Conservation (phyloP, 2,888 invertebrate genomes). For the Rhorus exstirpatorius region DNA sequence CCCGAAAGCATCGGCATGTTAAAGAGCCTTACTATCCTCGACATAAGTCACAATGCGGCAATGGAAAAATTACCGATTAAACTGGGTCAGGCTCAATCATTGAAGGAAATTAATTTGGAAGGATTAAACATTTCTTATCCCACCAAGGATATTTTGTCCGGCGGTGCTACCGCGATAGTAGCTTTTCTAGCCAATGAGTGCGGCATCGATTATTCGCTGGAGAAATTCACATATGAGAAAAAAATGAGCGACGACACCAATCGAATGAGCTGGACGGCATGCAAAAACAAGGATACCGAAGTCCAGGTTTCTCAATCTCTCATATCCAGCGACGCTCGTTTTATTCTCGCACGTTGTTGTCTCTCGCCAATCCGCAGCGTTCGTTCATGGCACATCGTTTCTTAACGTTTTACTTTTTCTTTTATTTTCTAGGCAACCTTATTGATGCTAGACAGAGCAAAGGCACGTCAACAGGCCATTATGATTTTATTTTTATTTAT, state of each 20-base stretch:
- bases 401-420: slow-evolving; percentile 71
- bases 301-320: slow-evolving; percentile 81
- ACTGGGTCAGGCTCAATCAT: slow-evolving; percentile 89
- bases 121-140: slow-evolving; percentile 89
- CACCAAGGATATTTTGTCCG: slow-evolving; percentile 87
- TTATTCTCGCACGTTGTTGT: slow-evolving; percentile 13
- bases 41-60: slow-evolving; percentile 88
- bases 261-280: not conserved
- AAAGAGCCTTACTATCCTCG: slow-evolving; percentile 88
- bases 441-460: slow-evolving; percentile 88
- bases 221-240: slow-evolving; percentile 83
- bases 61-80: slow-evolving; percentile 89
- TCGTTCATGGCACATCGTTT: no score
- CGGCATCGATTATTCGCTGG: slow-evolving; percentile 87
- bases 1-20: slow-evolving; percentile 90
- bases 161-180: slow-evolving; percentile 89
- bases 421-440: slow-evolving; percentile 88
- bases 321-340: not conserved
- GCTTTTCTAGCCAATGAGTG: slow-evolving; percentile 84
- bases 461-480: slow-evolving; percentile 87
- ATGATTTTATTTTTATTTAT: slow-evolving; percentile 80
- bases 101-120: slow-evolving; percentile 89
- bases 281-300: slow-evolving; percentile 77
- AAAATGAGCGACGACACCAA: slow-evolving; percentile 75
- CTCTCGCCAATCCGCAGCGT: no score